Evolutionary conservation across 2,113 vertebrate genomes (phyloP).

Genomic region (Xenopus borealis): DNA sequence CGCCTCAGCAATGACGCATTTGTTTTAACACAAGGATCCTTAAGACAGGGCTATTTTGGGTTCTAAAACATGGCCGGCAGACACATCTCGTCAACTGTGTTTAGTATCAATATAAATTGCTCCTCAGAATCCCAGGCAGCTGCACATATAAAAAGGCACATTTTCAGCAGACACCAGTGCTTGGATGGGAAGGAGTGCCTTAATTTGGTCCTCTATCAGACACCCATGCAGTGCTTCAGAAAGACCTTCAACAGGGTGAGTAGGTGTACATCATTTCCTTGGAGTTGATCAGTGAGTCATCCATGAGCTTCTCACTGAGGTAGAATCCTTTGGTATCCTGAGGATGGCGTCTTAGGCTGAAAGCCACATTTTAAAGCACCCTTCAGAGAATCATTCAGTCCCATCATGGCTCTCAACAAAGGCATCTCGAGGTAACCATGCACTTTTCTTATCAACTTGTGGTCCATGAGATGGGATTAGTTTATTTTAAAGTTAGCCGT

Average conservation of each 20-base stretch:
- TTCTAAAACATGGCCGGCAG: conserved; percentile 8
- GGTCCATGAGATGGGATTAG: neutral
- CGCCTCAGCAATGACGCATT: conserved; percentile 23
- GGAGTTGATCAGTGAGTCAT: conserved; percentile 8
- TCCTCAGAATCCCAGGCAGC: conserved; percentile 15
- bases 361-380: neutral
- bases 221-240: conserved; percentile 18
- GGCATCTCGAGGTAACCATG: conserved; percentile 25
- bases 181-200: neutral
- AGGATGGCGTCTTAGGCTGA: neutral
- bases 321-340: neutral
- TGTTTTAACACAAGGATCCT: conserved; percentile 23
- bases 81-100: conserved; percentile 27
- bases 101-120: conserved; percentile 39
- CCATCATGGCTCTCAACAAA: conserved; percentile 26
- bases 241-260: conserved; percentile 31
- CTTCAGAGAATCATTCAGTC: conserved; percentile 9
- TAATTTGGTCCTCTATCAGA: conserved; percentile 20
- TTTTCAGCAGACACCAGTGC: conserved; percentile 9
- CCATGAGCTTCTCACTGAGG: conserved; percentile 11
- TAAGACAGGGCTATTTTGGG: conserved; percentile 32
- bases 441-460: neutral
- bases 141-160: conserved; percentile 9
- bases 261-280: conserved; percentile 27
- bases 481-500: neutral